Percentiles rank a stretch among this genome's conserved stretches.
Conservation (phyloP, 2,797 vertebrate species). For the Tapirus indicus region DNA sequence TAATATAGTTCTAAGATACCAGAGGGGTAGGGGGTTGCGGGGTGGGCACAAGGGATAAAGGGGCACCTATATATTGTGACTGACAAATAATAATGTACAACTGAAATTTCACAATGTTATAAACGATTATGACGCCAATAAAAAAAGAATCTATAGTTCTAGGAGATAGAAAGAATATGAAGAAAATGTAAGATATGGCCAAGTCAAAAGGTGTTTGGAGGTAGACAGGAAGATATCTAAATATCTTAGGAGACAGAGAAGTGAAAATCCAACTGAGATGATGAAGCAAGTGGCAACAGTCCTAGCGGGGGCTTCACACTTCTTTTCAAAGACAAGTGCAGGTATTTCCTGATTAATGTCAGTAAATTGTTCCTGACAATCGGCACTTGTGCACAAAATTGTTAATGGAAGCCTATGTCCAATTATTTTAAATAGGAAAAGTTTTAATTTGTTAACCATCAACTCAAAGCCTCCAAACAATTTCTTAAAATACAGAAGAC, state of each 20-base stretch:
- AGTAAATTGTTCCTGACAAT: neutral
- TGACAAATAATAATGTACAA: too few species aligned
- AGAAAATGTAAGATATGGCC: neutral
- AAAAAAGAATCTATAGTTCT: neutral
- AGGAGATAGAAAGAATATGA: neutral
- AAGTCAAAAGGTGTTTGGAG: neutral
- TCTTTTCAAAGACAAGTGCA: neutral
- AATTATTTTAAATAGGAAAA: slow-evolving; percentile 51
- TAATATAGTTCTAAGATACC: too few species aligned
- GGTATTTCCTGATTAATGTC: neutral
- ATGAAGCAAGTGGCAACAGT: neutral
- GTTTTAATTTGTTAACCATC: neutral
- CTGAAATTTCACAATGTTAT: too few species aligned
- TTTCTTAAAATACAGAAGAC: slow-evolving; percentile 38
- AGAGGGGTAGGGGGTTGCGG: too few species aligned
- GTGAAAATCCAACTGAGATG: neutral
- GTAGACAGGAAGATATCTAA: neutral
- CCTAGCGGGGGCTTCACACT: neutral
- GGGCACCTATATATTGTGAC: too few species aligned
- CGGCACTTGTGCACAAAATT: neutral
- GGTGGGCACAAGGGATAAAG: too few species aligned
- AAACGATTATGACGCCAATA: too few species aligned
- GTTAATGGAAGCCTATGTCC: neutral
- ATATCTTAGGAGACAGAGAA: neutral
- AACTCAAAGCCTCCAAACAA: neutral